Conservation (phyloP, 1,140 invertebrate genomes). For the Oedothorax gibbosus region DNA sequence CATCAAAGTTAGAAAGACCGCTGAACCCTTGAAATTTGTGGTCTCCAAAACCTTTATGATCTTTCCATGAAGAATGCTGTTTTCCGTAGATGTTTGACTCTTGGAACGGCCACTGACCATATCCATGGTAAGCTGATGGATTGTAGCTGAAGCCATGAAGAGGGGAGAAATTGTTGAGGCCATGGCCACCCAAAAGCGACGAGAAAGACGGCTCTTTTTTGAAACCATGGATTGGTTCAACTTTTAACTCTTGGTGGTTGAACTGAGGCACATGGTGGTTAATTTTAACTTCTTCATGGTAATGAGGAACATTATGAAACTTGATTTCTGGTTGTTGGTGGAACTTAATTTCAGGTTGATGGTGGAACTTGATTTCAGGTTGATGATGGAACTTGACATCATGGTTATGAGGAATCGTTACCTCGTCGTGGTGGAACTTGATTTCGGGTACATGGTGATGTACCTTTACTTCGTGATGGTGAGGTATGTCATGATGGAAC, state of each 20-base stretch:
- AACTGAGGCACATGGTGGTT: conserved; percentile 24
- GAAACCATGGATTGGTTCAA: neutral
- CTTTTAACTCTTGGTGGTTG: conserved; percentile 11
- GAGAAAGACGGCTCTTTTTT: neutral
- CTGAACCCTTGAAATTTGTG: neutral
- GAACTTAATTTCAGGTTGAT: neutral
- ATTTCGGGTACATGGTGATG: conserved; percentile 26
- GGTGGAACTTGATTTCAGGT: neutral
- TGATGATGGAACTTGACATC: neutral
- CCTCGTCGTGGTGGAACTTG: conserved; percentile 25
- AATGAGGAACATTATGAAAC: too few species aligned
- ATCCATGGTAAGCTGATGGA: conserved; percentile 9
- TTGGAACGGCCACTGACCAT: conserved; percentile 19
- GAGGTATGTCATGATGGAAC: conserved; percentile 29
- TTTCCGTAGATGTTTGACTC: neutral
- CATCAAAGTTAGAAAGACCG: neutral
- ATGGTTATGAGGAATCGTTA: neutral
- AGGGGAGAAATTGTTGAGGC: conserved; percentile 1
- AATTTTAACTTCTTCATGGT: neutral
- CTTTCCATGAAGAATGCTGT: neutral
- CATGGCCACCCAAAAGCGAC: neutral
- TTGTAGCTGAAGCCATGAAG: conserved; percentile 38
- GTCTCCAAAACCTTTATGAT: neutral
- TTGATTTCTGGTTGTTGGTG: neutral
- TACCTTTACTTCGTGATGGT: conserved; percentile 8